A percentile compares a stretch with the other conserved stretches of the same genome.
Evolutionary conservation across 1,140 invertebrate species (phyloP).

Genomic region (Parasteatoda tepidariorum): DNA sequence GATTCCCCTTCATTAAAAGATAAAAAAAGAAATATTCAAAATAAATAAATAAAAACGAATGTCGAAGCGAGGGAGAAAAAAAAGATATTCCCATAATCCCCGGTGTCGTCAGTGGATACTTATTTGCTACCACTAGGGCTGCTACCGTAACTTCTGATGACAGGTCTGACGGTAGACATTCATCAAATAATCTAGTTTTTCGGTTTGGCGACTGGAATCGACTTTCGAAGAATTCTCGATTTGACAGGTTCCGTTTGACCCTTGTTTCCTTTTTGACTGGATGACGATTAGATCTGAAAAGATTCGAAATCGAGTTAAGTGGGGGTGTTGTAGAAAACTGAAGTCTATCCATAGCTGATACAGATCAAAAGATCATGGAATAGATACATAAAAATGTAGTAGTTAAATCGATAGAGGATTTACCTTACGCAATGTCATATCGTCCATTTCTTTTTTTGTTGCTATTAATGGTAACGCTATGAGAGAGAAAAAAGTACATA

Average conservation of each 20-base stretch:
- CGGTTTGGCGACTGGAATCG: not conserved
- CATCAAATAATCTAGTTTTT: slow-evolving; percentile 18
- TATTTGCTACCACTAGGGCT: slow-evolving; percentile 24
- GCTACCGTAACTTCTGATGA: slow-evolving; percentile 18
- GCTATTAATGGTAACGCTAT: too few species aligned
- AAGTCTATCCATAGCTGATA: too few species aligned
- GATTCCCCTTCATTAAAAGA: slow-evolving; percentile 19
- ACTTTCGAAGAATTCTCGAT: not conserved
- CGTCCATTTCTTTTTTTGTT: too few species aligned
- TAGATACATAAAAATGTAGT: too few species aligned
- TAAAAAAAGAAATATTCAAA: too few species aligned
- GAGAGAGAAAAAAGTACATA: too few species aligned
- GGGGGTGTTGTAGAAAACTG: too few species aligned
- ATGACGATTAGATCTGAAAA: slow-evolving; percentile 14
- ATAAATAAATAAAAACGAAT: not conserved
- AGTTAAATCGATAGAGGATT: too few species aligned
- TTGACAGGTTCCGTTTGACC: slow-evolving; percentile 23
- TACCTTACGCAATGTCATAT: too few species aligned
- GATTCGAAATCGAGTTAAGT: not conserved
- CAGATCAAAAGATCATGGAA: too few species aligned
- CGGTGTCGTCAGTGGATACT: not conserved
- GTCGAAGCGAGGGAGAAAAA: not conserved
- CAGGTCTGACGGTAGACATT: slow-evolving; percentile 12
- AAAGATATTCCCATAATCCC: not conserved
- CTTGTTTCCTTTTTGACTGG: not conserved